Evolutionary conservation across 1,140 invertebrate species (phyloP), one percentile per base, ranked within the genome.

Genomic region (Macrobrachium rosenbergii): DNA sequence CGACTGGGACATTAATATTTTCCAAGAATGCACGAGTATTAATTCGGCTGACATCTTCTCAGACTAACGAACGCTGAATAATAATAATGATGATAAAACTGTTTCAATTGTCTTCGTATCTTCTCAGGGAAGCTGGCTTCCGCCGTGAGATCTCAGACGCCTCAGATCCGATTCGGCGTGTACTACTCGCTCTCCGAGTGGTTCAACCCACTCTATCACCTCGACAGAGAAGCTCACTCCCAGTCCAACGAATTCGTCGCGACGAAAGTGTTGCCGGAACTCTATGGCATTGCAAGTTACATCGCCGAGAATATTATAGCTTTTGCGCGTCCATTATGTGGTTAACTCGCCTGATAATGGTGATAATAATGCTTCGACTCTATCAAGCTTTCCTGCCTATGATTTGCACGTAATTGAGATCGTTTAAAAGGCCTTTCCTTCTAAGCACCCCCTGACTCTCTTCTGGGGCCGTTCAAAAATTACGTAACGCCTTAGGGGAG

Each of bases 151-250:
- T 59, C 23, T 2, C 10, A 72, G 11, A 62, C 76, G 7, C 67
- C 86, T 17, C 60, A 88, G 23, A 82, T 98, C 1, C 94, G 93
- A 90, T 98, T 98, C 92, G 97, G 97, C 0, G 91, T 98, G 0
- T 98, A 98, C 91, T 96, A 98, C 91, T 98, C 97, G 0, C 90
- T 98, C 16, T 98, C 95, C 91, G 97, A 98, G 92, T 98, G 97
- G 97, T 98, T 94, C 90, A 96, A 98, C 93, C 96, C 96, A 0
- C 91, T 97, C 43, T 98, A 96, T 91, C 90, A 96, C 23, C 90
- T 93, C 28, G 97, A 98, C 91, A 96, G 96, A 91, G 89, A 90
- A 2, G 94, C 93, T 64, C 93, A 95, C 72, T 97, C 95, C 89
- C 93, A 92, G 43, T 95, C 95, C 7, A 93, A 94, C 45, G 17